A percentile compares a stretch with the other conserved stretches of the same genome.
Evolutionary conservation across 2,797 vertebrate genomes (phyloP).

Genomic region (Hippopotamyrus pictus): DNA sequence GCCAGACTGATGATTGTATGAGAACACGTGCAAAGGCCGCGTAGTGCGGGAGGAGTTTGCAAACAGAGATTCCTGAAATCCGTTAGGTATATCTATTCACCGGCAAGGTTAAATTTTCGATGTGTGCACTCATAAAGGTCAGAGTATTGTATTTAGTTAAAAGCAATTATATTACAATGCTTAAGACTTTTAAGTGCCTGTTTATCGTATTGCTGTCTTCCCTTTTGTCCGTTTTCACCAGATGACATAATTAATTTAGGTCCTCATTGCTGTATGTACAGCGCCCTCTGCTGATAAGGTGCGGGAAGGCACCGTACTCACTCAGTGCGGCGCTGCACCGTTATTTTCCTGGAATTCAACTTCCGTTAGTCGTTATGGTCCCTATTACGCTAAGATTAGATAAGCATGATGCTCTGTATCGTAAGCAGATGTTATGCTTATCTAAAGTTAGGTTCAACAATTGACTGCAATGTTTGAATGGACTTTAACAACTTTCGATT

Average conservation of each 20-base stretch:
- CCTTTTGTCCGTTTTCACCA: constrained; percentile 15
- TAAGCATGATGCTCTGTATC: background rate
- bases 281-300: background rate
- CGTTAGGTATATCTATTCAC: background rate
- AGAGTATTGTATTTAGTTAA: background rate
- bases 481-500: background rate
- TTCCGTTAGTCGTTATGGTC: background rate
- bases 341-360: constrained; percentile 18
- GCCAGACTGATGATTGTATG: constrained; percentile 12
- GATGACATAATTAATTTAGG: constrained; percentile 24
- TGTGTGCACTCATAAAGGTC: background rate
- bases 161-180: background rate
- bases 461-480: background rate
- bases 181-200: background rate
- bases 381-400: background rate
- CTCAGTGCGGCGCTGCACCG: background rate
- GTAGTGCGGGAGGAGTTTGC: background rate
- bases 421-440: background rate
- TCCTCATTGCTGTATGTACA: background rate
- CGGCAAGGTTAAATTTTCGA: background rate
- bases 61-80: background rate
- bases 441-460: background rate
- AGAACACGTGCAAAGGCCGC: constrained; percentile 13
- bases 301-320: background rate
- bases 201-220: background rate